These are phyloP conservation scores for Scrobipalpa atriplicella DNA, from an alignment of 2,888 invertebrate species.

Conservation along the genomic window DNA sequence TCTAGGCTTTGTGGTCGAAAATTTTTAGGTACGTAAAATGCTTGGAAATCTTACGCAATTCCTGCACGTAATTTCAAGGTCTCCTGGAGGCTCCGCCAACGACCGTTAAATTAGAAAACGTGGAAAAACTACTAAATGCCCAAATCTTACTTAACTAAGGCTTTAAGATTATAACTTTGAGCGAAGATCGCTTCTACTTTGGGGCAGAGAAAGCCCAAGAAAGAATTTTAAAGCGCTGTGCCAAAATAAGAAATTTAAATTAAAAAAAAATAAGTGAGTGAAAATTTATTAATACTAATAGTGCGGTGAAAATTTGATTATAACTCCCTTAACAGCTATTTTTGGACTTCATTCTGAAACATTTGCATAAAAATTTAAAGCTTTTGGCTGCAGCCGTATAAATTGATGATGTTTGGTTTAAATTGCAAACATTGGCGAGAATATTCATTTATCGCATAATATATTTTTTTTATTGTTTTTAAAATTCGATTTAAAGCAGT, in stretches of 20 bases:
- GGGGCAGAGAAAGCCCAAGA: no score
- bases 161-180: not conserved
- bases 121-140: not conserved
- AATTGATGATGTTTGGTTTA: not conserved
- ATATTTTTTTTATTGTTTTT: no score
- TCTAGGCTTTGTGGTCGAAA: not conserved
- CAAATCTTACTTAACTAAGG: not conserved
- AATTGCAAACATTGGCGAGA: not conserved
- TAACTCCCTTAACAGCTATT: not conserved
- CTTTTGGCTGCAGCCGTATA: conserved; percentile 6
- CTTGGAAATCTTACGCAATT: not conserved
- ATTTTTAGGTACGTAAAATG: not conserved
- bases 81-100: not conserved
- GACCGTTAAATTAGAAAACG: conserved; percentile 15
- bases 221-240: no score
- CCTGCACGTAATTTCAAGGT: conserved; percentile 12
- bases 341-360: not conserved
- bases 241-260: no score
- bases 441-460: not conserved
- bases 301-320: not conserved
- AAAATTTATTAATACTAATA: not conserved
- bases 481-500: no score
- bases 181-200: not conserved
- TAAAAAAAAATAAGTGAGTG: not conserved
- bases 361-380: conserved; percentile 5